Evolutionary conservation across 92 coral and sea anemone genomes (phyloP).

Genomic region (Phenganax marumi): DNA sequence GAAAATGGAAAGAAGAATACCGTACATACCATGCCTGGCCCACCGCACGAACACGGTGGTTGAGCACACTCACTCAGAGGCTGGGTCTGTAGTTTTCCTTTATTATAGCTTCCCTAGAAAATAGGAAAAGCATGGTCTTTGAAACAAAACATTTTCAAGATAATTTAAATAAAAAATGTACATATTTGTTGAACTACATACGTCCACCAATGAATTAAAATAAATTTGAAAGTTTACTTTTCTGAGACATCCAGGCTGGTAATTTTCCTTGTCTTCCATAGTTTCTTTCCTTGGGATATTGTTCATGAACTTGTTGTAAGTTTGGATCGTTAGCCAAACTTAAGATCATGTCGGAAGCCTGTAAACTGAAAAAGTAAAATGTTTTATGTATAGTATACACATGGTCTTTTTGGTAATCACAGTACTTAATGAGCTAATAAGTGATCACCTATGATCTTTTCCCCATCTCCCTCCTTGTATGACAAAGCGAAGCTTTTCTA

Average conservation of each 20-base stretch:
- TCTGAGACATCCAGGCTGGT: neutral
- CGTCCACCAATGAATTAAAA: neutral
- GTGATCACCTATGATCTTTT: no score
- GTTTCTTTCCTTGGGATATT: neutral
- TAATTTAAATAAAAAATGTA: neutral
- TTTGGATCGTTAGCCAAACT: no score
- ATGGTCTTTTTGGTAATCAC: no score
- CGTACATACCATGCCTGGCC: constrained; percentile 20
- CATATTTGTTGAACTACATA: no score
- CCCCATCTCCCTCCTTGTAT: no score
- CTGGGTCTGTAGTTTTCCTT: no score
- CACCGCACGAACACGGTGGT: neutral
- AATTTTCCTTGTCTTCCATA: neutral
- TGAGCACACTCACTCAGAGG: no score
- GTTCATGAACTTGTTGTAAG: no score
- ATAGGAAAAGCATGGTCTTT: no score
- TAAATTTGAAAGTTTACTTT: neutral
- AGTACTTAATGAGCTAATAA: neutral
- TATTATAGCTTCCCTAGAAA: neutral
- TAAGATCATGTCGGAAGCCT: neutral
- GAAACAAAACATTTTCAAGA: neutral
- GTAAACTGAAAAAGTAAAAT: neutral
- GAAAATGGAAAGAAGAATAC: neutral
- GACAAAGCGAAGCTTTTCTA: no score
- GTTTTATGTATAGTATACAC: no score